Conservation (phyloP, 2,113 vertebrate species). For the Ursus arctos region DNA sequence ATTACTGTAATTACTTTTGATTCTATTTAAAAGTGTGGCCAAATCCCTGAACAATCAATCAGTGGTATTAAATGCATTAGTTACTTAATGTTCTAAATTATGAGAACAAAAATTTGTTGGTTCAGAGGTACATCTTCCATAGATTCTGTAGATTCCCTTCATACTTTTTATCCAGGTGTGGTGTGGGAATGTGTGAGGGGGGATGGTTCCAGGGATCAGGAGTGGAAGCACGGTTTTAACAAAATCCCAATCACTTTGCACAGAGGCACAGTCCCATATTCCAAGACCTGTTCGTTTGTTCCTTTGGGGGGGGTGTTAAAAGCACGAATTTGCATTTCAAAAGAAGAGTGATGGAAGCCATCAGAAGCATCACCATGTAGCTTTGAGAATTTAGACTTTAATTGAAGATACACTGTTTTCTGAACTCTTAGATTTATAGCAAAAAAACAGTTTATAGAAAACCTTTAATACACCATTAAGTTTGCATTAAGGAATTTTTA, state of each 20-base stretch:
- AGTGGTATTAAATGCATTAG: not conserved
- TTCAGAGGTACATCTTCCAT: not conserved
- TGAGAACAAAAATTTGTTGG: not conserved
- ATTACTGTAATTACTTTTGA: slow-evolving; percentile 6
- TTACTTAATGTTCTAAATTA: not conserved
- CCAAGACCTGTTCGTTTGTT: not conserved
- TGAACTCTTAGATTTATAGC: slow-evolving; percentile 4
- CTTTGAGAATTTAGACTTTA: slow-evolving; percentile 51
- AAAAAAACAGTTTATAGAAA: slow-evolving; percentile 4
- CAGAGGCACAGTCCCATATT: not conserved
- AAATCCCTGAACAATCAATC: not conserved
- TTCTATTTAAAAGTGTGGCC: slow-evolving; percentile 9
- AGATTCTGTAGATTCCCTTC: not conserved
- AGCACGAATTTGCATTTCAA: slow-evolving; percentile 36
- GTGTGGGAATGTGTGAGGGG: too few species aligned
- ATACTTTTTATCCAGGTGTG: not conserved
- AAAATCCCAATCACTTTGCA: not conserved
- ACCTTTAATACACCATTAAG: slow-evolving; percentile 28
- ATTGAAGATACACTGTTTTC: not conserved
- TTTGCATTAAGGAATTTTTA: slow-evolving; percentile 52
- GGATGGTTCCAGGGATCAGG: not conserved
- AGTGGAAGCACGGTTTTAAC: not conserved
- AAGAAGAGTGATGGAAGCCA: slow-evolving; percentile 23
- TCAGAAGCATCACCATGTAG: not conserved
- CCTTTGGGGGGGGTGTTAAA: not conserved